phyloP scores from a whole-genome alignment of 2,113 vertebrate species.

The Sceloporus undulatus region DNA sequence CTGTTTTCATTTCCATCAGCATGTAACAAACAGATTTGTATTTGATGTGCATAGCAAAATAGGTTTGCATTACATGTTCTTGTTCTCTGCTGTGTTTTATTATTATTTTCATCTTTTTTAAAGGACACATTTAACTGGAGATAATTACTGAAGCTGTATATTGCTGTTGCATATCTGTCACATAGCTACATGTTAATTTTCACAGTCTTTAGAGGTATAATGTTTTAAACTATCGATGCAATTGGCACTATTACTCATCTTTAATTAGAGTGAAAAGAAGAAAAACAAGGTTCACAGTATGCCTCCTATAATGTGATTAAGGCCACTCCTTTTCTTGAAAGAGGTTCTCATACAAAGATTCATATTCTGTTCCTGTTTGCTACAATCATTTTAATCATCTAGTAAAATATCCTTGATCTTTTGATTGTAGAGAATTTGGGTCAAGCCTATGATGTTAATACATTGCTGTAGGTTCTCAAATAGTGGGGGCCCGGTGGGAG shows the following conservation, averaged over 20 bases:
- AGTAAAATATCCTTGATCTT: background rate
- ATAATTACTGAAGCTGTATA: background rate
- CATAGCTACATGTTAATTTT: background rate
- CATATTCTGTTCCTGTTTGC: background rate
- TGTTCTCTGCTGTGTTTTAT: background rate
- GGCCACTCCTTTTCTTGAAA: background rate
- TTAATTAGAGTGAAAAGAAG: background rate
- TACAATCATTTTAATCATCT: background rate
- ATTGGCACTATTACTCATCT: background rate
- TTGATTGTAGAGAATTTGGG: background rate
- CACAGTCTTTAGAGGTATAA: background rate
- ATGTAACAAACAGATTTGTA: conserved; percentile 7
- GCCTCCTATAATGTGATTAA: background rate
- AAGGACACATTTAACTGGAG: background rate
- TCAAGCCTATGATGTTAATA: background rate
- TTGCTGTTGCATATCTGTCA: background rate
- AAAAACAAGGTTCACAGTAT: background rate
- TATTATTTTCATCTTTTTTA: background rate
- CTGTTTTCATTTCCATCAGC: background rate
- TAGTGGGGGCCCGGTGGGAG: no score
- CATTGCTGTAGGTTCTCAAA: no score
- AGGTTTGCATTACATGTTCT: background rate
- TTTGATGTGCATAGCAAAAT: background rate
- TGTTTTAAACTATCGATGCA: background rate
- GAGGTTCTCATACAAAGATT: background rate